Evolutionary conservation across 2,113 vertebrate species (phyloP), one percentile per base, ranked within the genome.

Genomic region (Crocuta crocuta): DNA sequence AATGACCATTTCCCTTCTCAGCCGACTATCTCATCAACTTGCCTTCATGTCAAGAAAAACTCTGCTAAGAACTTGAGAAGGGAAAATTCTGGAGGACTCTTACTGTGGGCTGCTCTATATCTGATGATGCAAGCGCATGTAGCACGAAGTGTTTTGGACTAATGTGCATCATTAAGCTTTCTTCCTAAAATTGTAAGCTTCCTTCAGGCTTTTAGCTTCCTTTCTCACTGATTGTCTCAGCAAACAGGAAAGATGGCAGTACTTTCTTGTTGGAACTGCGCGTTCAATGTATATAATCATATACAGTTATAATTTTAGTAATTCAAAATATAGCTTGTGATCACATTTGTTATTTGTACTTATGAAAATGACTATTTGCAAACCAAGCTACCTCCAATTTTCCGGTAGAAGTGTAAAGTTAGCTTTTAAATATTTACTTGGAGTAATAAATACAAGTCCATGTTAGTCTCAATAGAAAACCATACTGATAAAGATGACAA

Each of bases 321-420:
- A 53, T 95, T 91, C n/a, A 63, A 94, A 96, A 87, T 87, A 70
- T 26, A 76, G 39, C 6, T 43, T 83, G 1, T 23, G 28, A 43
- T 89, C 21, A 61, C 31, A 43, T 76, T 78, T 92, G 43, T 79
- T 93, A 78, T 68, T 66, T 87, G 19, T 65, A 65, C 58, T 66
- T 76, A 53, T 33, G 81, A 66, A 93, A 94, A 84, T 71, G 23
- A 66, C 68, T 87, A 53, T 65, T 97, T 97, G 48, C 23, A 70
- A 81, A 80, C 76, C 7, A 70, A 66, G 23, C 1, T 53, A 35
- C 12, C 65, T 66, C n/a, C 48, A 83, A 53, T n/a, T 92, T 87
- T 90, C 85, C 45, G 90, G 10, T 73, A 26, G 13, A 89, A 89
- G 33, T 78, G 97, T 85, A 78, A 92, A 89, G 23, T 79, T 88